Evolutionary conservation across 2,888 invertebrate species (phyloP).

Genomic region (Andrena bicolor): DNA sequence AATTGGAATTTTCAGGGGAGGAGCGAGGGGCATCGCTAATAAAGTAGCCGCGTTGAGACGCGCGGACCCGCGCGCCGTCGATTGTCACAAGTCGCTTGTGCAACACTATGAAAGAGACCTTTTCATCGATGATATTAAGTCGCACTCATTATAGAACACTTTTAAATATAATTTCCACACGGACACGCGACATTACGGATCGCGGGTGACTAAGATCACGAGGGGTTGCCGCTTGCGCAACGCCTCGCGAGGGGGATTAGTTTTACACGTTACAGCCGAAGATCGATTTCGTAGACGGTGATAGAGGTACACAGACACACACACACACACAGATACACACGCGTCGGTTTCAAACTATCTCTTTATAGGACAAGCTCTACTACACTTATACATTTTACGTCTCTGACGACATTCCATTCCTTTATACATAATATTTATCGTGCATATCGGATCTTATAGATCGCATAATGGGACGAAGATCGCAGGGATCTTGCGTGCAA

Average conservation of each 20-base stretch:
- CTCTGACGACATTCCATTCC: conserved; percentile 35
- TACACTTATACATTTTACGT: conserved; percentile 32
- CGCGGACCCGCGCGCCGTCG: conserved; percentile 21
- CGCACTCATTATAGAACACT: conserved; percentile 53
- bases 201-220: conserved; percentile 59
- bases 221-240: conserved; percentile 53
- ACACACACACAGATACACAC: neutral
- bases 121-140: conserved; percentile 43
- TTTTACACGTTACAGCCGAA: conserved; percentile 22
- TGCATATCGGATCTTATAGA: conserved; percentile 54
- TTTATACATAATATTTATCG: conserved; percentile 56
- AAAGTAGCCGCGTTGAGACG: neutral
- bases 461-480: conserved; percentile 58
- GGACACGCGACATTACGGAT: conserved; percentile 41
- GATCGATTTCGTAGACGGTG: conserved; percentile 29
- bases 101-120: conserved; percentile 37
- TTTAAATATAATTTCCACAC: conserved; percentile 63
- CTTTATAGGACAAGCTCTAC: conserved; percentile 34
- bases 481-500: conserved; percentile 61
- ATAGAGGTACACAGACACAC: neutral
- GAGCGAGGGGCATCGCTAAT: conserved; percentile 2
- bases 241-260: conserved; percentile 37
- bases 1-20: neutral
- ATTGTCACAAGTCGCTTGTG: conserved; percentile 42
- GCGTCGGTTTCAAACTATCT: conserved; percentile 28